phyloP scores from a whole-genome alignment of 2,797 vertebrate species.

The Catharus ustulatus region DNA sequence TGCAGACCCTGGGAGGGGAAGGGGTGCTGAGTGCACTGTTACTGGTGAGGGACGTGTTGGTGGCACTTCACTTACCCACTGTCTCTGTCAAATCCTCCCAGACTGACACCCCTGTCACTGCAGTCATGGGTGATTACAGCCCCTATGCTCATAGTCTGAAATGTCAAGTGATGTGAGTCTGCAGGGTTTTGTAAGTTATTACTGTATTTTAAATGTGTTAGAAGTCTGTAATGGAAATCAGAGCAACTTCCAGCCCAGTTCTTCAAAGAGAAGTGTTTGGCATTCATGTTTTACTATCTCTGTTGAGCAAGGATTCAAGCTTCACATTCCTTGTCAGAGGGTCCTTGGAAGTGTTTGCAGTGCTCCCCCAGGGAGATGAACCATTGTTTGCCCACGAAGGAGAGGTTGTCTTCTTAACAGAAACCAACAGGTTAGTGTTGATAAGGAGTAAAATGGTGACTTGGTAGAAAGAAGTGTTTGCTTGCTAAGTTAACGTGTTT shows the following conservation, averaged over 20 bases:
- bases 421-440: not conserved
- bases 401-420: not conserved
- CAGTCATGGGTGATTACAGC: too few species aligned
- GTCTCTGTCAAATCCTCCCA: not conserved
- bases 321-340: not conserved
- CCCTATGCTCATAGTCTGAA: not conserved
- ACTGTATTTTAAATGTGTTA: not conserved
- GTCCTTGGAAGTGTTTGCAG: not conserved
- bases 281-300: not conserved
- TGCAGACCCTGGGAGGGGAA: not conserved
- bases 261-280: not conserved
- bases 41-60: not conserved
- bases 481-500: not conserved
- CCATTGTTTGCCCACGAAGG: not conserved
- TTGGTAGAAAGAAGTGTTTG: not conserved
- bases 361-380: not conserved
- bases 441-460: not conserved
- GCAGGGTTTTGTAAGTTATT: not conserved
- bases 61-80: not conserved
- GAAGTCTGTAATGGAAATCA: not conserved
- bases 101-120: rapidly evolving
- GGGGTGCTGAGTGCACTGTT: not conserved
- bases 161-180: not conserved
- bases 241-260: not conserved
- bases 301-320: not conserved